Percentiles rank a stretch among this genome's conserved stretches.
Evolutionary conservation across 2,113 vertebrate species (phyloP).

Genomic region (Hystrix brachyura): DNA sequence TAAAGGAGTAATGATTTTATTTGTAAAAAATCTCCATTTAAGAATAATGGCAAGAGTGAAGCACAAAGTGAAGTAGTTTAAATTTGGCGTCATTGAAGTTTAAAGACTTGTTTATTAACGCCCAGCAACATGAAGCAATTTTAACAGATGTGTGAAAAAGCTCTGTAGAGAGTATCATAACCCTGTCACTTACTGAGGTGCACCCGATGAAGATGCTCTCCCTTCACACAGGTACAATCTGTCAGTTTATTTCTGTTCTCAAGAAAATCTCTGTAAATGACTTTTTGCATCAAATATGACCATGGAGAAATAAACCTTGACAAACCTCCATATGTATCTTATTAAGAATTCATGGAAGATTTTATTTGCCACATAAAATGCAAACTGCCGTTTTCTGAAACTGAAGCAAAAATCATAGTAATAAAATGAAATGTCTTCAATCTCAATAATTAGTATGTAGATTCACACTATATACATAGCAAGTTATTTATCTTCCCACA

Average conservation of each 20-base stretch:
- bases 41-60: constrained; percentile 25
- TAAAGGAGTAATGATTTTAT: neutral
- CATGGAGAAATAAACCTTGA: constrained; percentile 62
- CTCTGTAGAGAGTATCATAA: constrained; percentile 78
- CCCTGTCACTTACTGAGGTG: constrained; percentile 80
- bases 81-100: neutral
- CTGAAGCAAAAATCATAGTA: constrained; percentile 57
- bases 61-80: neutral
- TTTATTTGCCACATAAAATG: constrained; percentile 77
- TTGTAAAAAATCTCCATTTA: neutral
- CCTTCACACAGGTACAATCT: constrained; percentile 67
- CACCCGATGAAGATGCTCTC: constrained; percentile 75
- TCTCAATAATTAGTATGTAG: constrained; percentile 63
- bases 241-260: constrained; percentile 75
- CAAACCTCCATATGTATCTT: constrained; percentile 68
- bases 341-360: constrained; percentile 65
- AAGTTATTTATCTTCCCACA: constrained; percentile 46
- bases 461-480: neutral
- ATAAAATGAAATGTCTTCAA: constrained; percentile 38
- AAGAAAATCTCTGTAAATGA: constrained; percentile 74
- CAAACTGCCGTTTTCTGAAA: neutral
- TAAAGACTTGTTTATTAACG: constrained; percentile 70
- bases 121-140: constrained; percentile 46
- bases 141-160: constrained; percentile 78
- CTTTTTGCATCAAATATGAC: constrained; percentile 65